Evolutionary conservation across 2,113 vertebrate species (phyloP), one percentile per base, ranked within the genome.

Genomic region (Rhinolophus ferrumequinum): DNA sequence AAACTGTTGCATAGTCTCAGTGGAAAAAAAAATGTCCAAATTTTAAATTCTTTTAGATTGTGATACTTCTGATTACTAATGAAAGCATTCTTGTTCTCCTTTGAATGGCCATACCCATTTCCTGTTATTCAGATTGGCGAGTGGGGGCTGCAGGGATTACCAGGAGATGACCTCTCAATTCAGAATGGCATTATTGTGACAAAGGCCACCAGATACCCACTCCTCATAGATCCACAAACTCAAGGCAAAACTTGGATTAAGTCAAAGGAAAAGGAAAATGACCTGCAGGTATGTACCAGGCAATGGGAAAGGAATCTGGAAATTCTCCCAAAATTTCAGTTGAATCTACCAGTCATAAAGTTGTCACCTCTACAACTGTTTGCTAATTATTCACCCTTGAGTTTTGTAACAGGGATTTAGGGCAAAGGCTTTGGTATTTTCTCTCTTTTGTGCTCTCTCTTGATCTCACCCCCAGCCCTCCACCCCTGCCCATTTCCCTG

Each of bases 161-260:
- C 99, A 64, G 98, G 98, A 97, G 98, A 99, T 92, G 98, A 98
- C 72, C 98, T 99, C 60, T 99, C 99, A 73, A 98, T 99, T 98
- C 99, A 99, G 97, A 99, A 99, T 88, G 98, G 98, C 70, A 99
- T 99, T 19, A 99, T 99, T 97, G 98, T 99, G 86, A 99, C 98
- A 50, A 99, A 99, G 81, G 98, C 98, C 90, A 98, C 98, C 26
- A 98, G 98, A 95, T 99, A 98, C n/a, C 99, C 98, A 1, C 98
- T 99, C 81, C 94, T 99, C 75, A 97, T 99, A 93, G 99, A 99
- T 44, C 98, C 99, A 73, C 99, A 99, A 44, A 98, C 98, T 73
- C 98, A 99, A 97, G 98, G 99, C 28, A 99, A 99, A 97, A 96
- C 92, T 2, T 99, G 99, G 98, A 98, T 99, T 97, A 99, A 98